These are phyloP conservation scores for Alouatta palliata DNA, from an alignment of 2,113 vertebrate species.

Conservation along the genomic window DNA sequence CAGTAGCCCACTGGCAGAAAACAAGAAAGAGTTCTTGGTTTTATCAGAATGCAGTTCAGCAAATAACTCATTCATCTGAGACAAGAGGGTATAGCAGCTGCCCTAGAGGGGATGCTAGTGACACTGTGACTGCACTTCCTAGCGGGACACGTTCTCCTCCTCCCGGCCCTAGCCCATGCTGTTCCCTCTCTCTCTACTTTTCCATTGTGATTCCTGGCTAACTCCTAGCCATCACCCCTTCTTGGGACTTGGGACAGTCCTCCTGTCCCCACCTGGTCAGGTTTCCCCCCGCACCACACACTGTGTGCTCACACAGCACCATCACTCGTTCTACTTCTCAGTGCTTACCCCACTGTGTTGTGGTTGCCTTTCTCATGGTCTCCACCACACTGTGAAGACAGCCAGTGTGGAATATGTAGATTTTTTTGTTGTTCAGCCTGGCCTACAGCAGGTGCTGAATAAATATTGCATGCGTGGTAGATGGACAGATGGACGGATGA, in stretches of 20 bases:
- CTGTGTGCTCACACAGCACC: fast-evolving
- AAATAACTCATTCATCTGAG: not conserved
- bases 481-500: too few relatives aligned
- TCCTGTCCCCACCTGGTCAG: not conserved
- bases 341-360: not conserved
- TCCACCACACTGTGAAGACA: not conserved
- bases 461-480: not conserved
- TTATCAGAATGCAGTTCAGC: not conserved
- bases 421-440: not conserved
- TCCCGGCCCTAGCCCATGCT: not conserved
- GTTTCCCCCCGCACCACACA: not conserved
- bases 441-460: not conserved
- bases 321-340: not conserved
- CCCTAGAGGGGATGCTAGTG: not conserved
- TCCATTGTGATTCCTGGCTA: not conserved
- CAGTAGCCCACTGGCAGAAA: not conserved
- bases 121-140: too few relatives aligned
- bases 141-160: not conserved
- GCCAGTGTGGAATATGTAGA: too few relatives aligned
- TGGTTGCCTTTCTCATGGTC: not conserved
- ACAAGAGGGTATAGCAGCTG: not conserved
- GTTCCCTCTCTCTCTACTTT: not conserved
- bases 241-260: not conserved
- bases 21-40: not conserved
- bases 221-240: not conserved